These are phyloP conservation scores for Noctua janthe DNA, from an alignment of 2,888 invertebrate genomes.

Conservation along the genomic window DNA sequence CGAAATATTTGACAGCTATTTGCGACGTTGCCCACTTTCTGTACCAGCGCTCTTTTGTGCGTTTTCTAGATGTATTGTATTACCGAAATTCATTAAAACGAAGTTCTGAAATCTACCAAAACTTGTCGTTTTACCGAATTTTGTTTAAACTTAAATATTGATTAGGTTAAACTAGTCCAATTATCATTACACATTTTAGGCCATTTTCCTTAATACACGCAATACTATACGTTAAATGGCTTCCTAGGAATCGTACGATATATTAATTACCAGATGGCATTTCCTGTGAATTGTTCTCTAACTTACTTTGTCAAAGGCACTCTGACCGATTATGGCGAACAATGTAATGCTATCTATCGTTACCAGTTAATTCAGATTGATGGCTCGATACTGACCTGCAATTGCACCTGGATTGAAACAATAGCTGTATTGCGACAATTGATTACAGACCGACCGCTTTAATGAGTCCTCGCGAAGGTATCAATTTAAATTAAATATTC, in stretches of 20 bases:
- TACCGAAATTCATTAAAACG: not conserved
- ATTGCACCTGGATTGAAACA: not conserved
- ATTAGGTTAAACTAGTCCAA: not conserved
- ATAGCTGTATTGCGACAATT: not conserved
- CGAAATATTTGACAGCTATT: too few relatives aligned
- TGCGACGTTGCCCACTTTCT: too few relatives aligned
- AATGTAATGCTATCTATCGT: constrained; percentile 20
- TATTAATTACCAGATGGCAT: constrained; percentile 30
- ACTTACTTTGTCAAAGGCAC: not conserved
- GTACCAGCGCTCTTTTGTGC: too few relatives aligned
- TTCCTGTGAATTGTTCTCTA: constrained; percentile 19
- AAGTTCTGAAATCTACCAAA: not conserved
- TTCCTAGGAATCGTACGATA: not conserved
- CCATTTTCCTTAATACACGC: not conserved
- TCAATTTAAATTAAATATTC: too few relatives aligned
- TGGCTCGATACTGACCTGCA: not conserved
- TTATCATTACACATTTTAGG: not conserved
- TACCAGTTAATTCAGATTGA: constrained; percentile 12
- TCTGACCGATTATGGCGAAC: not conserved
- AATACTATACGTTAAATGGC: not conserved
- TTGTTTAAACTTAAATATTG: not conserved
- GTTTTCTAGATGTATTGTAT: not conserved
- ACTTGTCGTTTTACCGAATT: not conserved
- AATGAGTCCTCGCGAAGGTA: too few relatives aligned
- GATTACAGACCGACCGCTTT: not conserved